Conservation (phyloP, 1,140 invertebrate genomes). For the Hyles euphorbiae region DNA sequence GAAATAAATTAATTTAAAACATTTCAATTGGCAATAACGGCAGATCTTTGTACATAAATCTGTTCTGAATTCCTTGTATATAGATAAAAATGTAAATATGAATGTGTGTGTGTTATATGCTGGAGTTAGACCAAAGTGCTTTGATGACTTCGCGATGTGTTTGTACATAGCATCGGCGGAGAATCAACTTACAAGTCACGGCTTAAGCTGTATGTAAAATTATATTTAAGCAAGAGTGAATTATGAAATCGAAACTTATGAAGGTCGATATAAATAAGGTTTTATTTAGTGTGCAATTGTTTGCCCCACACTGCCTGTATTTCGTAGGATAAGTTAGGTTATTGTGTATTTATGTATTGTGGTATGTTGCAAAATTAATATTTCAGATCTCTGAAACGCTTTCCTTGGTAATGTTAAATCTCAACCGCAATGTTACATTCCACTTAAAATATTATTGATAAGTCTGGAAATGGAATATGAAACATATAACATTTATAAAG, state of each 20-base stretch:
- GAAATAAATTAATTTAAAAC: constrained; percentile 32
- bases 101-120: constrained; percentile 37
- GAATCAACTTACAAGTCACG: constrained; percentile 40
- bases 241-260: constrained; percentile 23
- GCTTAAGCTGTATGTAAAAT: constrained; percentile 44
- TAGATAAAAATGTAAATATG: constrained; percentile 14
- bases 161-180: constrained; percentile 37
- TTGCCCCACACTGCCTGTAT: no score
- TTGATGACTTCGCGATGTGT: constrained; percentile 62
- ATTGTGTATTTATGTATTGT: no score
- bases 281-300: constrained; percentile 14
- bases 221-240: constrained; percentile 19
- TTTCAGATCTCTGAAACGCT: constrained; percentile 44
- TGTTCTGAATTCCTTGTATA: constrained; percentile 16
- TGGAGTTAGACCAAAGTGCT: constrained; percentile 77
- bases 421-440: constrained; percentile 69
- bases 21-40: constrained; percentile 55
- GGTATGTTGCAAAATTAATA: no score
- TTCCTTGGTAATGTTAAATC: constrained; percentile 47
- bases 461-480: no score
- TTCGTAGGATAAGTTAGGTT: no score
- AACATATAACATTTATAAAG: no score
- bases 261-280: constrained; percentile 19
- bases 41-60: constrained; percentile 70
- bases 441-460: constrained; percentile 48